A percentile compares a stretch with the other conserved stretches of the same genome.
phyloP scores from a whole-genome alignment of 2,113 vertebrate species.

The Corythornis cristatus region DNA sequence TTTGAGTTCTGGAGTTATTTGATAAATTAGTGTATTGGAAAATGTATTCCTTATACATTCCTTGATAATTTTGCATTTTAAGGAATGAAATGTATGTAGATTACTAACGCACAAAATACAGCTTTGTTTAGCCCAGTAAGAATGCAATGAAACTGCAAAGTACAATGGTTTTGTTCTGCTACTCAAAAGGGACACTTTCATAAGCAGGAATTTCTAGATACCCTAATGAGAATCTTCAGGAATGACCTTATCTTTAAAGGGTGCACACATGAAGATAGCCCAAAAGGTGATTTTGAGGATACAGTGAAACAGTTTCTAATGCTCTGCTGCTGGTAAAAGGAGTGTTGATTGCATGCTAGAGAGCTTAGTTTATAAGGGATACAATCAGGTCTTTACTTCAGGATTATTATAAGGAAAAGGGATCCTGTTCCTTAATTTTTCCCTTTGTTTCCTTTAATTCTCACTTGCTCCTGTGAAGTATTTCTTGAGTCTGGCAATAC shows the following conservation, averaged over 20 bases:
- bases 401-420: not conserved
- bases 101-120: not conserved
- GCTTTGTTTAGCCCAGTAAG: not conserved
- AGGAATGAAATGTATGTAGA: rapidly evolving
- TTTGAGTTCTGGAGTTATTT: not conserved
- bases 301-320: not conserved
- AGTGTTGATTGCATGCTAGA: not conserved
- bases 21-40: not conserved
- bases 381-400: not conserved
- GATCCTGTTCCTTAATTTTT: not conserved
- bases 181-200: not conserved
- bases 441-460: not conserved
- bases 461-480: not conserved
- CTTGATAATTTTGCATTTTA: not conserved
- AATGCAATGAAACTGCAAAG: not conserved
- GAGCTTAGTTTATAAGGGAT: not conserved
- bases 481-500: not conserved
- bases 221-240: not conserved
- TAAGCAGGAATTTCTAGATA: not conserved
- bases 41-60: not conserved
- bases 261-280: not conserved
- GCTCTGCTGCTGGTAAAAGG: not conserved
- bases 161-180: not conserved
- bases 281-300: not conserved
- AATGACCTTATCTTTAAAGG: not conserved